These are phyloP conservation scores for Corythoichthys haematopterus DNA, from an alignment of 2,113 vertebrate genomes.

Conservation along the genomic window DNA sequence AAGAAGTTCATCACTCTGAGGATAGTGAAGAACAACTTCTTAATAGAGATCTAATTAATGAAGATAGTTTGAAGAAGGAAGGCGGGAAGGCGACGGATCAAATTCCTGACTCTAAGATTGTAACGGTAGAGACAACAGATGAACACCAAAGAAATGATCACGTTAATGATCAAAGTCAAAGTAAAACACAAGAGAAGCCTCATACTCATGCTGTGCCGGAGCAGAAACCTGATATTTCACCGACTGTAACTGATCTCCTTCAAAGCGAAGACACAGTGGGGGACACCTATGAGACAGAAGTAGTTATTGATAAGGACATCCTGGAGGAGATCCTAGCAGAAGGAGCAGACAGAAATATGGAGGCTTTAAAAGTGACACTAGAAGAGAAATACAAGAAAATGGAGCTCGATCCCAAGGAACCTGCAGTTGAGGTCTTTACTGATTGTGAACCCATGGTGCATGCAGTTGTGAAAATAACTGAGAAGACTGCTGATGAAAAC, in stretches of 20 bases:
- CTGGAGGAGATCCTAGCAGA: slow-evolving; percentile 7
- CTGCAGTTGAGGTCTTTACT: slow-evolving; percentile 23
- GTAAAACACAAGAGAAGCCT: slow-evolving; percentile 2
- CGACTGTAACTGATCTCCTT: not conserved
- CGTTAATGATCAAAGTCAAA: slow-evolving; percentile 7
- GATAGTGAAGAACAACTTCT: not conserved
- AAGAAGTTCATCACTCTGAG: not conserved
- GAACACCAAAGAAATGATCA: slow-evolving; percentile 13
- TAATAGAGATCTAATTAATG: slow-evolving; percentile 9
- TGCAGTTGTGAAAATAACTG: slow-evolving; percentile 33
- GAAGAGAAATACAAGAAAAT: slow-evolving; percentile 13
- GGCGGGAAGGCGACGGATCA: slow-evolving; percentile 13
- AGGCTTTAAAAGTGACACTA: slow-evolving; percentile 10
- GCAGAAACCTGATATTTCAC: slow-evolving; percentile 8
- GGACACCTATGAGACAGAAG: not conserved
- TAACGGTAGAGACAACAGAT: slow-evolving; percentile 20
- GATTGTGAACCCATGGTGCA: slow-evolving; percentile 33
- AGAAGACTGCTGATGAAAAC: slow-evolving; percentile 30
- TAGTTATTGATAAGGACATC: slow-evolving; percentile 11
- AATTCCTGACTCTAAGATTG: not conserved
- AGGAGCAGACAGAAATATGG: slow-evolving; percentile 13
- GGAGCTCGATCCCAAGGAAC: slow-evolving; percentile 15
- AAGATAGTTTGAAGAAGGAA: slow-evolving; percentile 15
- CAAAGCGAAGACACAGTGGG: slow-evolving; percentile 6
- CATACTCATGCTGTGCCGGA: slow-evolving; percentile 7